phyloP scores from a whole-genome alignment of 2,113 vertebrate genomes.

The Plectropomus leopardus region DNA sequence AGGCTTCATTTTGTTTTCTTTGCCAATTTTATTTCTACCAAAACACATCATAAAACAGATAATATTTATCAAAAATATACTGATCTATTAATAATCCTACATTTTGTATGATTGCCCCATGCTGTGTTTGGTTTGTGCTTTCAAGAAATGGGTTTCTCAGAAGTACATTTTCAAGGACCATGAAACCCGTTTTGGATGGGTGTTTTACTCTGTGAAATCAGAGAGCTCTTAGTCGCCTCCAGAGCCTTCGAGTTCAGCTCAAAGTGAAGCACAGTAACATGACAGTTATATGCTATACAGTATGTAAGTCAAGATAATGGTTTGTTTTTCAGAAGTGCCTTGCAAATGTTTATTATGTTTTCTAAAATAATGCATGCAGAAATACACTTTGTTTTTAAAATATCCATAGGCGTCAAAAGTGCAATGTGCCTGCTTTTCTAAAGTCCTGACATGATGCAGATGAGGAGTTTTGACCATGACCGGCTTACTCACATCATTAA shows the following conservation, averaged over 20 bases:
- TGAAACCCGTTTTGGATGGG: constrained; percentile 12
- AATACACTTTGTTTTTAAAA: not conserved
- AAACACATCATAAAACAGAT: not conserved
- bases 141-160: not conserved
- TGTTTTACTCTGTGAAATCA: constrained; percentile 15
- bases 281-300: not conserved
- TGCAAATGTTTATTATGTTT: not conserved
- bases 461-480: not conserved
- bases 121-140: not conserved
- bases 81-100: not conserved
- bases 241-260: constrained; percentile 15
- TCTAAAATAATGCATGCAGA: not conserved
- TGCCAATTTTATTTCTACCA: not conserved
- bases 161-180: not conserved
- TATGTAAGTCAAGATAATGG: not conserved
- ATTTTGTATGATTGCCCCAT: not conserved
- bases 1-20: not conserved
- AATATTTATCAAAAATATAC: not conserved
- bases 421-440: not conserved
- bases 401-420: not conserved
- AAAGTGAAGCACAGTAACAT: not conserved
- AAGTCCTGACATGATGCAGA: not conserved
- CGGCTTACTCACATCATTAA: not conserved
- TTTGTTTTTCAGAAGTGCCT: not conserved
- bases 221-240: constrained; percentile 7